Percentiles rank a stretch among this genome's conserved stretches.
These are phyloP conservation scores for Timandra comae DNA, from an alignment of 2,888 invertebrate genomes.

Conservation along the genomic window DNA sequence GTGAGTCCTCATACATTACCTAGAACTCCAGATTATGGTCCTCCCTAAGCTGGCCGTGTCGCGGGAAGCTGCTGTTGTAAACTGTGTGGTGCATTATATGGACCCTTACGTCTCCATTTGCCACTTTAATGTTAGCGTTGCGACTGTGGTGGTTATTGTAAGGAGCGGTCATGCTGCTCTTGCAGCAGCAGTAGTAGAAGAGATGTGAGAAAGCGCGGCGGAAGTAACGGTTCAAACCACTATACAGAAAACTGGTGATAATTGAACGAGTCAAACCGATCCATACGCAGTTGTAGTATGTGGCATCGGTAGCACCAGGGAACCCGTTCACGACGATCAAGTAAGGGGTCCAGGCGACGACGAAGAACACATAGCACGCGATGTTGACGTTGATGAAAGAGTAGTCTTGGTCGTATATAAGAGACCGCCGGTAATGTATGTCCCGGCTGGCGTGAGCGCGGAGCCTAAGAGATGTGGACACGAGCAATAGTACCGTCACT, in stretches of 20 bases:
- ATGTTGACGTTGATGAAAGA: slow-evolving; percentile 80
- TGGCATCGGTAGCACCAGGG: slow-evolving; percentile 59
- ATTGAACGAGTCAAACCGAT: slow-evolving; percentile 82
- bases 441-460: no score
- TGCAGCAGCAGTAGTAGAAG: slow-evolving; percentile 89
- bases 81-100: slow-evolving; percentile 79
- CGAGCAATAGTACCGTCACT: slow-evolving; percentile 73
- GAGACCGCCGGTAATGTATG: slow-evolving; percentile 80
- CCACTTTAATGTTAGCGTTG: no score
- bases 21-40: slow-evolving; percentile 6
- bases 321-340: slow-evolving; percentile 75
- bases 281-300: slow-evolving; percentile 83
- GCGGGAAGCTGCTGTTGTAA: background rate
- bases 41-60: slow-evolving; percentile 66
- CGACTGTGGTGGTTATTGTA: slow-evolving; percentile 78
- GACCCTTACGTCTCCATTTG: slow-evolving; percentile 84
- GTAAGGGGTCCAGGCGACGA: slow-evolving; percentile 82
- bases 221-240: slow-evolving; percentile 81
- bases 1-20: background rate
- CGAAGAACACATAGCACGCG: slow-evolving; percentile 78
- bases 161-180: slow-evolving; percentile 79
- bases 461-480: slow-evolving; percentile 59
- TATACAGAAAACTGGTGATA: slow-evolving; percentile 79
- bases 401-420: slow-evolving; percentile 79
- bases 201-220: slow-evolving; percentile 83